Percentiles rank a stretch among this genome's conserved stretches.
Evolutionary conservation across 35 echinoderm and acorn worm genomes (phyloP).

Genomic region (Ophioderma brevispina): DNA sequence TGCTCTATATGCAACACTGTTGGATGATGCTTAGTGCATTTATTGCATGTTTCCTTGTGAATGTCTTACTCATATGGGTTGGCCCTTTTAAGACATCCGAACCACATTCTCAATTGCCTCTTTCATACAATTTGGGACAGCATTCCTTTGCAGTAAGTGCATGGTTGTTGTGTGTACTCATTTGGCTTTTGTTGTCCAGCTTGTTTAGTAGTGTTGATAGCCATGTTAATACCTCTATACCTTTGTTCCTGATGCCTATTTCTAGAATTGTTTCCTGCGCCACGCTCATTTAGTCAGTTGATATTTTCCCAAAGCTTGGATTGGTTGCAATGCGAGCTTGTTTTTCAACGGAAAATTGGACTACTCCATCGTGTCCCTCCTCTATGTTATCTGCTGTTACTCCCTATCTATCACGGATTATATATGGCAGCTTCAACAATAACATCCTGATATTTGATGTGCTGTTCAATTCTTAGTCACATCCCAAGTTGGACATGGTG

Average conservation of each 20-base stretch:
- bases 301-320: not conserved
- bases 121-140: not conserved
- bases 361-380: constrained; percentile 8
- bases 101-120: constrained; percentile 41
- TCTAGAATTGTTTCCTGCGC: not conserved
- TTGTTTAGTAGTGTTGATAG: constrained; percentile 1
- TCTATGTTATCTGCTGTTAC: not conserved
- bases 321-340: constrained; percentile 6
- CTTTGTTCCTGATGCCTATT: not conserved
- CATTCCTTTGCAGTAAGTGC: constrained; percentile 5
- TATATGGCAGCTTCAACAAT: not conserved
- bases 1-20: constrained; percentile 21
- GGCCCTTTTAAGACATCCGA: constrained; percentile 23
- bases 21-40: constrained; percentile 17
- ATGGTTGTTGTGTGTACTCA: not conserved
- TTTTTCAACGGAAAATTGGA: constrained; percentile 13
- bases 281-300: too few species aligned
- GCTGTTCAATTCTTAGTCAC: not conserved
- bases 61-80: constrained; percentile 4
- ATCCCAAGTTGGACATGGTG: not conserved
- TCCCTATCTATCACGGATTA: constrained; percentile 19
- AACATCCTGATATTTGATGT: not conserved
- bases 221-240: not conserved
- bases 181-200: not conserved
- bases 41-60: constrained; percentile 17